These are phyloP conservation scores for Pyrrhia umbra DNA, from an alignment of 2,888 invertebrate genomes.

Conservation along the genomic window DNA sequence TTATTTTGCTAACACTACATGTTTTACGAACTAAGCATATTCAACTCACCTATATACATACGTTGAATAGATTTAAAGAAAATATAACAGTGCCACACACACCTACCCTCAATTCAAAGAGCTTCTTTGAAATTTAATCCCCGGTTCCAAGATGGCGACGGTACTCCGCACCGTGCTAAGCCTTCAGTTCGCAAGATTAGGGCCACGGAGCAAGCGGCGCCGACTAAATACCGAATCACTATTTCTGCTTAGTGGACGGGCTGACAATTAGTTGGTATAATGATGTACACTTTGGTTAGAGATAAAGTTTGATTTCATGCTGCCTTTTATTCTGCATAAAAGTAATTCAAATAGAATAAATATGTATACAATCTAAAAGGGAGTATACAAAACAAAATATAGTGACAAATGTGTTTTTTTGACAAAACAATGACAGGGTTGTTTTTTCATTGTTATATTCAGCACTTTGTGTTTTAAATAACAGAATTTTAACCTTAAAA, in stretches of 20 bases:
- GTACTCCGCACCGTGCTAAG: slow-evolving; percentile 69
- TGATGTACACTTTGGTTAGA: not conserved
- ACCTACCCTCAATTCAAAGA: slow-evolving; percentile 65
- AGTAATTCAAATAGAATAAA: too few relatives aligned
- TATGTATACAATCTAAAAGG: too few relatives aligned
- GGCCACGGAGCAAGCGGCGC: slow-evolving; percentile 71
- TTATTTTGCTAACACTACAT: not conserved
- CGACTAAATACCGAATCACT: slow-evolving; percentile 47
- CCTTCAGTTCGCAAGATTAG: slow-evolving; percentile 68
- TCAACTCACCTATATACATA: not conserved
- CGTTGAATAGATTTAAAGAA: slow-evolving; percentile 41
- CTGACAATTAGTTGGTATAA: slow-evolving; percentile 6
- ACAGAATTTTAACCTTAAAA: too few relatives aligned
- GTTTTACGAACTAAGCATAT: slow-evolving; percentile 7
- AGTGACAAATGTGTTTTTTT: too few relatives aligned
- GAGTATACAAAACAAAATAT: too few relatives aligned
- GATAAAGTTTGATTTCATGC: not conserved
- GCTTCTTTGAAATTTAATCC: slow-evolving; percentile 80
- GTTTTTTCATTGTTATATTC: too few relatives aligned
- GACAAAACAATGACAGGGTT: too few relatives aligned
- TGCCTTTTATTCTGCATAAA: too few relatives aligned
- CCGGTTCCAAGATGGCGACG: slow-evolving; percentile 75
- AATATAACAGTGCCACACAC: slow-evolving; percentile 41
- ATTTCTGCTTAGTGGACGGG: slow-evolving; percentile 15
- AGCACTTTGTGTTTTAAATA: too few relatives aligned